phyloP scores from a whole-genome alignment of 2,113 vertebrate genomes.

The Otis tarda region DNA sequence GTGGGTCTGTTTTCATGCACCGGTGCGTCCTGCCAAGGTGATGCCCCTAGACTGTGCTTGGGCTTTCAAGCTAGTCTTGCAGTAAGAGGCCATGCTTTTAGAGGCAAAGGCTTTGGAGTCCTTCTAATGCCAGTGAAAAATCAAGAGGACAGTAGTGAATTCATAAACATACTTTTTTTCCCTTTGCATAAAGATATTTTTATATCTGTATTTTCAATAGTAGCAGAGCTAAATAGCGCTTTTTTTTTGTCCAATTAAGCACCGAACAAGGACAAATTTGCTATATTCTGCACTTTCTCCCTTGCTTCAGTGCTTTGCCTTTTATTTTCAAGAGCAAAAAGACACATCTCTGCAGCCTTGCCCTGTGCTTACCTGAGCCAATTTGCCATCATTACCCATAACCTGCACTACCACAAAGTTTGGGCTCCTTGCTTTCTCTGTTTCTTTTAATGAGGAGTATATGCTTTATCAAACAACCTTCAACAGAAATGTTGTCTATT shows the following conservation, averaged over 20 bases:
- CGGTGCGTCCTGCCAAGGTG: rapidly evolving
- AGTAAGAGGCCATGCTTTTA: not conserved
- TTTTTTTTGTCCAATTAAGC: not conserved
- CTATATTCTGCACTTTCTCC: not conserved
- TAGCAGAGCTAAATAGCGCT: not conserved
- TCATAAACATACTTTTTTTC: too few relatives aligned
- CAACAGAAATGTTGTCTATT: not conserved
- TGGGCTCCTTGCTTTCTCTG: not conserved
- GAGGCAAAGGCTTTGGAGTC: not conserved
- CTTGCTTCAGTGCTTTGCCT: not conserved
- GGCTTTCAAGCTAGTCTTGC: not conserved
- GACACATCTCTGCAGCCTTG: not conserved
- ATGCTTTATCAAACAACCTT: not conserved
- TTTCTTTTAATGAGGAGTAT: not conserved
- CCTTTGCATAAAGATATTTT: not conserved
- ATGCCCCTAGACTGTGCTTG: not conserved
- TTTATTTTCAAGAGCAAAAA: not conserved
- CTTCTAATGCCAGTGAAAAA: not conserved
- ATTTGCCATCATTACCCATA: not conserved
- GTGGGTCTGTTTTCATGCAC: not conserved
- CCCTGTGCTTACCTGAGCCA: not conserved
- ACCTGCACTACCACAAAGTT: not conserved
- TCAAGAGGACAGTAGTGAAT: not conserved
- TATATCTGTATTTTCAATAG: not conserved
- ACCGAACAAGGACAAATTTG: not conserved